Evolutionary conservation across 2,113 vertebrate species (phyloP), one percentile per base, ranked within the genome.

Genomic region (Dermatemys mawii): DNA sequence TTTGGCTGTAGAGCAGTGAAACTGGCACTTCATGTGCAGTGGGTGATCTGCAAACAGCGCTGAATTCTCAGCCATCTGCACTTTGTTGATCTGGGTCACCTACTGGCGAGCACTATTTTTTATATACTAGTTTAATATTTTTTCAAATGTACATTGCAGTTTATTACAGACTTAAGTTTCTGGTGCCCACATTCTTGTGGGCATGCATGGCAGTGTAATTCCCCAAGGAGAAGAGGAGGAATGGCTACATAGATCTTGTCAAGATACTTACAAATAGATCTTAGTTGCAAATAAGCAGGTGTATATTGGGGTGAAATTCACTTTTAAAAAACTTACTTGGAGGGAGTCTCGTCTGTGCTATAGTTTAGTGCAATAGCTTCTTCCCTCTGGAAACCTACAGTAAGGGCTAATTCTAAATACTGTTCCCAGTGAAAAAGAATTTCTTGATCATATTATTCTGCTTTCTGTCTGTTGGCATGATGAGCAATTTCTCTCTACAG

Each of bases 151-250:
- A 32, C 44, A 70, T 22, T 85, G 60, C n/a, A 73, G 11, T 67
- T 73, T n/a, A 14, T 73, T 53, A 11, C 26, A 89, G 92, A 46
- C 4, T 63, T 19, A 60, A 57, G 27, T 81, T 94, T 51, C 27
- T 90, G 22, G 21, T 78, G 0, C 44, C 89, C 2, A 0, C 0
- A 0, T 76, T 87, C 60, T 46, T n/a, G 6, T 5, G 27, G 57
- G 41, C 84, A 19, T 38, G 10, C 2, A 86, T 17, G 27, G 29
- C 60, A 63, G 3, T n/a, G 14, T 63, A 35, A 63, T 35, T 32
- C 57, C 57, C 29, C 57, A 83, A 78, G 51, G 73, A 78, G 82
- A 13, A 6, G 2, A 78, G 22, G 80, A 79, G 85, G 29, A 26
- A 44, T 44, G n/a, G 22, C 44, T 38, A 75, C 9, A 26, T 75